phyloP scores from a whole-genome alignment of 1,140 invertebrate genomes.

The Musca vetustissima region DNA sequence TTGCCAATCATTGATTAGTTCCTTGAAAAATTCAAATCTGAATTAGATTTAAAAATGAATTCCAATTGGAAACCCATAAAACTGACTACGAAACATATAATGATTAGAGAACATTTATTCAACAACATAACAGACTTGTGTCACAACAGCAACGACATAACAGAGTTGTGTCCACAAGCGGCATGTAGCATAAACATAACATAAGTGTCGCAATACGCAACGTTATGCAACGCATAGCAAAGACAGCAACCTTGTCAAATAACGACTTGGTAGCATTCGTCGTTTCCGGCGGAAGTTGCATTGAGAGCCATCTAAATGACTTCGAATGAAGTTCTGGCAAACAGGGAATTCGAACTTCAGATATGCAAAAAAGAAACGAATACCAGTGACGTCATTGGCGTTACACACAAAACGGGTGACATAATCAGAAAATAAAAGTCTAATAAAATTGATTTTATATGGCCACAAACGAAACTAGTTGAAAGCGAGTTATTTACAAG shows the following conservation, averaged over 20 bases:
- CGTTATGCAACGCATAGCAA: constrained; percentile 6
- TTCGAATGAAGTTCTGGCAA: neutral
- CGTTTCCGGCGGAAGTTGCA: constrained; percentile 3
- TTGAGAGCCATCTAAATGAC: constrained; percentile 12
- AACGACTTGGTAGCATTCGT: constrained; percentile 16
- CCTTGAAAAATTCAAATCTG: too few species aligned
- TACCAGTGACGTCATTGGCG: too few species aligned
- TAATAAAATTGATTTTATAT: too few species aligned
- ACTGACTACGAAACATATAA: too few species aligned
- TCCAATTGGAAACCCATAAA: too few species aligned
- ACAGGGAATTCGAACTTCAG: neutral
- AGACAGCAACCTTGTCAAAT: neutral
- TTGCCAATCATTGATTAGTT: too few species aligned
- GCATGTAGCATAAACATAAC: neutral
- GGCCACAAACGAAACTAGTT: too few species aligned
- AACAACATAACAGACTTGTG: neutral
- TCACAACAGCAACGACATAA: neutral
- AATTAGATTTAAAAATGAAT: too few species aligned
- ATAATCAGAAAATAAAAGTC: too few species aligned
- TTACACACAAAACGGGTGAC: neutral
- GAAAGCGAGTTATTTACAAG: too few species aligned
- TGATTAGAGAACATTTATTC: too few species aligned
- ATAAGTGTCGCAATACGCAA: neutral
- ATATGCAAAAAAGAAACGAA: too few species aligned
- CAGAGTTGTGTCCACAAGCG: neutral